Conservation (phyloP, 2,113 vertebrate species). For the Paracanthobrama guichenoti region DNA sequence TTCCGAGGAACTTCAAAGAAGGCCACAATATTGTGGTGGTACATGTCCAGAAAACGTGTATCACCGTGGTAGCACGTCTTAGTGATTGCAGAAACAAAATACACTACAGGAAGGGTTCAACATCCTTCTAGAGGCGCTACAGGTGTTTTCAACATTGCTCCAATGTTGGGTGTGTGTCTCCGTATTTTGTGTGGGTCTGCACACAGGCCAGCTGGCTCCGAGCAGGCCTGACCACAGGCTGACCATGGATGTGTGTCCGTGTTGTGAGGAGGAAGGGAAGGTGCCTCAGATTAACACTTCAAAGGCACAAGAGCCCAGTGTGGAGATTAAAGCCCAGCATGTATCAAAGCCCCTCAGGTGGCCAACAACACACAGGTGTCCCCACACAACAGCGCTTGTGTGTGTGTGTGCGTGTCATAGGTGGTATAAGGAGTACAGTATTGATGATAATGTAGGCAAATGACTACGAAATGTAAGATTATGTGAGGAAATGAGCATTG, state of each 20-base stretch:
- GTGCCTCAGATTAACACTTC: conserved; percentile 75
- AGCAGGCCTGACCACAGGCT: conserved; percentile 15
- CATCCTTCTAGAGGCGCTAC: conserved; percentile 8
- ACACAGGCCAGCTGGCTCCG: conserved; percentile 42
- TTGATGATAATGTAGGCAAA: conserved; percentile 21
- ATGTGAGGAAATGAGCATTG: background rate
- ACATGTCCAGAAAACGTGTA: background rate
- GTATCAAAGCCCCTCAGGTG: conserved; percentile 76
- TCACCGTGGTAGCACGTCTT: background rate
- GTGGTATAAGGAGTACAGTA: background rate
- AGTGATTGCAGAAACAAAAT: background rate
- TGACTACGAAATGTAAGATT: background rate
- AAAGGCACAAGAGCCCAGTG: conserved; percentile 69
- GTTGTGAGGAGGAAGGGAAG: conserved; percentile 49
- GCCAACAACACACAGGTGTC: conserved; percentile 67
- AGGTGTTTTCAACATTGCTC: conserved; percentile 6
- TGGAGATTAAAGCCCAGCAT: conserved; percentile 78
- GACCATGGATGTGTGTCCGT: conserved; percentile 37
- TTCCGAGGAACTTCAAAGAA: background rate
- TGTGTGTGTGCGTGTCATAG: conserved; percentile 18
- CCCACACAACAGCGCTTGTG: conserved; percentile 27
- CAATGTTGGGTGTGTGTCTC: conserved; percentile 12
- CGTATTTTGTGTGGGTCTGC: conserved; percentile 7
- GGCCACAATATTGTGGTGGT: background rate
- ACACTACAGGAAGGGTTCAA: background rate